Conservation (phyloP, 2,888 invertebrate genomes). For the Mimachlamys varia region DNA sequence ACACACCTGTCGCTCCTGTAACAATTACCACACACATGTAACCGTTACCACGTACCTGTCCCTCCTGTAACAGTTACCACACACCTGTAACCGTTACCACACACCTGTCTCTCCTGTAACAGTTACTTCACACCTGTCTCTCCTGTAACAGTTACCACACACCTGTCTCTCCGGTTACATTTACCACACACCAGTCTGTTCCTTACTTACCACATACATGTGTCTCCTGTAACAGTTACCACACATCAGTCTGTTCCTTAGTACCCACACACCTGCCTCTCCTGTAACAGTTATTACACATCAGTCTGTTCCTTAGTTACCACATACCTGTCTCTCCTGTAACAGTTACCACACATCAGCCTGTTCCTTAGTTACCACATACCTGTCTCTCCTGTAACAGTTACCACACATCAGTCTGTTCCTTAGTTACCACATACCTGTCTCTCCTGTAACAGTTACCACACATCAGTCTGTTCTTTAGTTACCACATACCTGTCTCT, state of each 20-base stretch:
- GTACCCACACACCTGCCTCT: not conserved
- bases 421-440: slow-evolving; percentile 42
- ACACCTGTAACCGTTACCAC: not conserved
- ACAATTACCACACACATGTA: not conserved
- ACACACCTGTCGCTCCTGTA: not conserved
- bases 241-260: not conserved
- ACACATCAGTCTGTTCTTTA: not conserved
- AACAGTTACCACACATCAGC: slow-evolving; percentile 64
- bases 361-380: slow-evolving; percentile 62
- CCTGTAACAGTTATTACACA: not conserved
- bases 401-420: slow-evolving; percentile 67
- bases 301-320: not conserved
- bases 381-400: slow-evolving; percentile 76
- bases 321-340: slow-evolving; percentile 69
- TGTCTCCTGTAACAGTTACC: not conserved
- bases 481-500: not conserved
- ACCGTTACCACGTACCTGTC: not conserved
- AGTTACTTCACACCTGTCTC: not conserved
- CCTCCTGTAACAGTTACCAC: not conserved
- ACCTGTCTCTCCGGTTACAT: not conserved
- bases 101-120: not conserved
- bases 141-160: not conserved
- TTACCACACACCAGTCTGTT: not conserved
- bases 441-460: not conserved
- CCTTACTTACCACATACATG: not conserved